phyloP scores from a whole-genome alignment of 2,888 invertebrate genomes.

The Pandemis cinnamomeana region DNA sequence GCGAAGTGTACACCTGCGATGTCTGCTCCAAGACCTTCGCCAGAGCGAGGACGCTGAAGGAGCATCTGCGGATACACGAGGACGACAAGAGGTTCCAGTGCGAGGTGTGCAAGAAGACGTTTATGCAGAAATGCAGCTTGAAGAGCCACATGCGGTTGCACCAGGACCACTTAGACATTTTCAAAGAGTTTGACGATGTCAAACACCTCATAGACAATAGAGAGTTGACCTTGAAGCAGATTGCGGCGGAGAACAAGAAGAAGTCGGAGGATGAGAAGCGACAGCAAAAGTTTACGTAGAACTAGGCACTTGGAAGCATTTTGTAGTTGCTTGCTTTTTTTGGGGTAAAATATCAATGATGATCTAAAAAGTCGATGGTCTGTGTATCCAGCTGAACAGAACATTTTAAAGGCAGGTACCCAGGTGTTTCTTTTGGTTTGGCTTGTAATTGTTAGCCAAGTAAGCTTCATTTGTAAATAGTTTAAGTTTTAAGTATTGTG shows the following conservation, averaged over 20 bases:
- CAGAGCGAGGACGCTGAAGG: slow-evolving; percentile 65
- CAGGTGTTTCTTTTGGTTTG: background rate
- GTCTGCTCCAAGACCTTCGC: slow-evolving; percentile 72
- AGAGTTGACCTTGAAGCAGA: slow-evolving; percentile 75
- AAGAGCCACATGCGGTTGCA: slow-evolving; percentile 74
- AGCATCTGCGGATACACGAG: slow-evolving; percentile 72
- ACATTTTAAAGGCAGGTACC: background rate
- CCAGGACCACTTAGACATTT: slow-evolving; percentile 78
- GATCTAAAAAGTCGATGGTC: background rate
- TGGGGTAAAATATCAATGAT: background rate
- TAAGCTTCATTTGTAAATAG: background rate
- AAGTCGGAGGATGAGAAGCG: slow-evolving; percentile 63
- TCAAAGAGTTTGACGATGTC: slow-evolving; percentile 80
- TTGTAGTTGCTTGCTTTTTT: slow-evolving; percentile 2
- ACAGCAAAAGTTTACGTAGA: slow-evolving; percentile 53
- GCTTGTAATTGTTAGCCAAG: background rate
- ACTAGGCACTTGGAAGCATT: background rate
- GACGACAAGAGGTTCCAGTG: slow-evolving; percentile 72
- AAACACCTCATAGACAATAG: slow-evolving; percentile 78
- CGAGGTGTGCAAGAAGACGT: slow-evolving; percentile 74
- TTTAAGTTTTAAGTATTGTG: background rate
- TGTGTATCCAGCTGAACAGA: background rate
- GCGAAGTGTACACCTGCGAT: slow-evolving; percentile 66
- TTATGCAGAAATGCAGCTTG: slow-evolving; percentile 76
- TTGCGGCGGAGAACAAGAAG: slow-evolving; percentile 72